phyloP scores from a whole-genome alignment of 1,140 invertebrate genomes.

The Gryon sp. region DNA sequence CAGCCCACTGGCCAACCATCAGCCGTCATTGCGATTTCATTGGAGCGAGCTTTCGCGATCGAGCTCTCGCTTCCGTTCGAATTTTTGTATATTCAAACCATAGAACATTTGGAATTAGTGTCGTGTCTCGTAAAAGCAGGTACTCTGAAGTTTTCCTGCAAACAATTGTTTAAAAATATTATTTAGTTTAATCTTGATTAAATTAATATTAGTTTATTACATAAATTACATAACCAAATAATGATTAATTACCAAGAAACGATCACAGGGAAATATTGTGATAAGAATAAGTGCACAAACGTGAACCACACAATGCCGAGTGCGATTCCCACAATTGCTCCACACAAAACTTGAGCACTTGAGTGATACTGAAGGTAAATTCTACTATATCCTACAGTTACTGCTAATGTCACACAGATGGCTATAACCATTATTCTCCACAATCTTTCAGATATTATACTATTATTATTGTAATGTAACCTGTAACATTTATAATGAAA shows the following conservation, averaged over 20 bases:
- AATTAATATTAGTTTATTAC: not conserved
- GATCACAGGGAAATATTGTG: slow-evolving; percentile 91
- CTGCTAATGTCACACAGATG: slow-evolving; percentile 82
- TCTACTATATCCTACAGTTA: slow-evolving; percentile 84
- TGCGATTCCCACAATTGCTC: slow-evolving; percentile 84
- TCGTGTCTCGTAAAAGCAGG: slow-evolving; percentile 92
- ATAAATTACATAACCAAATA: slow-evolving; percentile 53
- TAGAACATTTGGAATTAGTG: slow-evolving; percentile 94
- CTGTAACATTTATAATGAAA: too few species aligned
- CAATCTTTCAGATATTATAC: slow-evolving; percentile 86
- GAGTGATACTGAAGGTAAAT: slow-evolving; percentile 95
- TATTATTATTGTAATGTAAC: slow-evolving; percentile 90
- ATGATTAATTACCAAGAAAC: slow-evolving; percentile 91
- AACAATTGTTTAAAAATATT: slow-evolving; percentile 3
- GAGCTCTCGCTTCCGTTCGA: slow-evolving; percentile 88
- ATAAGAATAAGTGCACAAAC: slow-evolving; percentile 88
- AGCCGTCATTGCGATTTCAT: slow-evolving; percentile 92
- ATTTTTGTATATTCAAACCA: slow-evolving; percentile 97
- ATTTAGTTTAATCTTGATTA: not conserved
- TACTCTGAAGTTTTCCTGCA: slow-evolving; percentile 92
- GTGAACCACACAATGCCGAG: slow-evolving; percentile 88
- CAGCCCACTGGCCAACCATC: slow-evolving; percentile 74
- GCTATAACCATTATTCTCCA: slow-evolving; percentile 85
- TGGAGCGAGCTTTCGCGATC: slow-evolving; percentile 90
- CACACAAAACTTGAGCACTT: slow-evolving; percentile 89